These are phyloP conservation scores for Cynaeus angustus DNA, from an alignment of 2,888 invertebrate species.

Conservation along the genomic window DNA sequence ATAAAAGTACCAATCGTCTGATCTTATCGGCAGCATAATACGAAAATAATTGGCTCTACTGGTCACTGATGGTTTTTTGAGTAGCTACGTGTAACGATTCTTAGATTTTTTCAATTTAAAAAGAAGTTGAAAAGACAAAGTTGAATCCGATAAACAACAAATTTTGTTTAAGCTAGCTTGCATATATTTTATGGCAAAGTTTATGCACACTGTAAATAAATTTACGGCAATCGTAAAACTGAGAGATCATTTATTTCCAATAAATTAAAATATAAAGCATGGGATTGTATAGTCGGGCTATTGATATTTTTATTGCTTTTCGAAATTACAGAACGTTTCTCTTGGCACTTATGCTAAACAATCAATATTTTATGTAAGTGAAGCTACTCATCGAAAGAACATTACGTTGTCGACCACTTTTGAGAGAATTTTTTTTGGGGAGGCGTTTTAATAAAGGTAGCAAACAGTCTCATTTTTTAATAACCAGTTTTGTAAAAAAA, in stretches of 20 bases:
- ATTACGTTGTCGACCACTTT: no score
- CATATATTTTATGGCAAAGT: slow-evolving; percentile 28
- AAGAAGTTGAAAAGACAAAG: slow-evolving; percentile 7
- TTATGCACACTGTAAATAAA: slow-evolving; percentile 41
- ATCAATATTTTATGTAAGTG: no score
- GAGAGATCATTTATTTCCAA: slow-evolving; percentile 37
- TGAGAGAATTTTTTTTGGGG: no score
- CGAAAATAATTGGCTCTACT: slow-evolving; percentile 14
- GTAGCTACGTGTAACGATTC: background rate
- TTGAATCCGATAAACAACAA: slow-evolving; percentile 8
- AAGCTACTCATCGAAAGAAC: no score
- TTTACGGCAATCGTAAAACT: slow-evolving; percentile 37
- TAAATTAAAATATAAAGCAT: slow-evolving; percentile 42
- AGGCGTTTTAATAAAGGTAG: no score
- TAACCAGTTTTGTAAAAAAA: no score
- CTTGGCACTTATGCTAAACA: no score
- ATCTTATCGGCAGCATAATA: background rate
- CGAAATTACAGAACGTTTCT: slow-evolving; percentile 26
- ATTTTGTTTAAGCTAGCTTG: slow-evolving; percentile 11
- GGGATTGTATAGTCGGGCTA: slow-evolving; percentile 31
- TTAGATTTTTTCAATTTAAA: background rate
- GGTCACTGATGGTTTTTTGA: background rate
- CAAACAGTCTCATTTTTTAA: no score
- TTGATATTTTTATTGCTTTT: slow-evolving; percentile 35
- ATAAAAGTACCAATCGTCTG: background rate